phyloP scores from a whole-genome alignment of 2,113 vertebrate genomes.

The Centropristis striata region DNA sequence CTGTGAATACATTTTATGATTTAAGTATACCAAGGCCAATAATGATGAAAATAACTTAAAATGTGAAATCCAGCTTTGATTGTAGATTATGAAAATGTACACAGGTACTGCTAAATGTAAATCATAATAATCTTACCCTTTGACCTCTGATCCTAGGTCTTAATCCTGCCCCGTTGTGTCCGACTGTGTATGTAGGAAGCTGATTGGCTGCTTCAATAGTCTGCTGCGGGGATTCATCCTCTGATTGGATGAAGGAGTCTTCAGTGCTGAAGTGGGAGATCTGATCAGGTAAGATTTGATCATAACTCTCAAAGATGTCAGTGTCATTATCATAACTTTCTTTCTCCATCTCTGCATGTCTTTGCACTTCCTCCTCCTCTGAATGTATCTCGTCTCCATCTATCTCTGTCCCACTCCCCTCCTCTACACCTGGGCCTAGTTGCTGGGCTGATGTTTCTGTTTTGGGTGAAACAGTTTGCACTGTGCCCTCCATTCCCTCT shows the following conservation, averaged over 20 bases:
- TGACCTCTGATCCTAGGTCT: conserved; percentile 56
- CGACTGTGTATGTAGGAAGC: background rate
- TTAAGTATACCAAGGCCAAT: background rate
- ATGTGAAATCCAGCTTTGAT: conserved; percentile 8
- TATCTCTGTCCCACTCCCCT: conserved; percentile 10
- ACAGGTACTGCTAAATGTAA: background rate
- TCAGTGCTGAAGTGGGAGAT: background rate
- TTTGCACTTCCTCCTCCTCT: background rate
- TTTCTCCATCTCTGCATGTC: background rate
- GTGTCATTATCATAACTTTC: background rate
- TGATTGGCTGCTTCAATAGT: conserved; percentile 22
- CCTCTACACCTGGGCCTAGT: background rate
- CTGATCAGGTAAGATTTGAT: conserved; percentile 28
- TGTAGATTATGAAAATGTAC: background rate
- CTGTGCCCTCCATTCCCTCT: background rate
- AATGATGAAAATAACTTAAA: background rate
- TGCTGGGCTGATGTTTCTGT: background rate
- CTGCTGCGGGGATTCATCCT: conserved; percentile 30
- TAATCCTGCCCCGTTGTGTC: background rate
- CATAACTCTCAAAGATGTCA: background rate
- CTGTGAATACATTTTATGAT: background rate
- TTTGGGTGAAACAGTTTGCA: conserved; percentile 3
- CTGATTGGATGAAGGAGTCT: conserved; percentile 24
- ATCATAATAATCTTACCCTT: conserved; percentile 63
- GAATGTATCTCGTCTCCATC: conserved; percentile 17